Evolutionary conservation across 2,888 invertebrate species (phyloP).

Genomic region (Lymantria monacha): DNA sequence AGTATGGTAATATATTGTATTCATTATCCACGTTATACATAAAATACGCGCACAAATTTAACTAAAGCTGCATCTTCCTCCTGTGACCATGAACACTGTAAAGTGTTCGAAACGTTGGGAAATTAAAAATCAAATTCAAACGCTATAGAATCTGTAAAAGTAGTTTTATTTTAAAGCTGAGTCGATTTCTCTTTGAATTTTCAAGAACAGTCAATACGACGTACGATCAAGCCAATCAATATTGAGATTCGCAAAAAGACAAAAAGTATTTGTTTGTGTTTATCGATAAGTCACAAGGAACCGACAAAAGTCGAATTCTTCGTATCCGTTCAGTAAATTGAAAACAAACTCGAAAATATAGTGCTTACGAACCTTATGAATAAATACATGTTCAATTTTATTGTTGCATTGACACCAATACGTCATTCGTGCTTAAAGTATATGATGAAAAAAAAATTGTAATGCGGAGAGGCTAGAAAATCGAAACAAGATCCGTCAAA

Average conservation of each 20-base stretch:
- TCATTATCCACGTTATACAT: too few species aligned
- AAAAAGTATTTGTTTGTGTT: slow-evolving; percentile 2
- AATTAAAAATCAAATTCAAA: too few species aligned
- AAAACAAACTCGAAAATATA: slow-evolving; percentile 40
- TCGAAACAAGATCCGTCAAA: slow-evolving; percentile 63
- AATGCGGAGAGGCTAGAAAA: slow-evolving; percentile 72
- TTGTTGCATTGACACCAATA: slow-evolving; percentile 76
- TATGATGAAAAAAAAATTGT: slow-evolving; percentile 60
- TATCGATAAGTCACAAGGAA: slow-evolving; percentile 1
- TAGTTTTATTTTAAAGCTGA: too few species aligned
- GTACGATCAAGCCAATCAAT: not conserved
- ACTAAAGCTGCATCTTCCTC: not conserved
- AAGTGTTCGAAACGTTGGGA: too few species aligned
- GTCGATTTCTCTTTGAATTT: not conserved
- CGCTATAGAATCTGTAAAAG: too few species aligned
- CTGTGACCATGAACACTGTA: too few species aligned
- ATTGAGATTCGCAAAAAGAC: not conserved
- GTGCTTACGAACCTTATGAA: slow-evolving; percentile 44
- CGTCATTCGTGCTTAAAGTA: slow-evolving; percentile 52
- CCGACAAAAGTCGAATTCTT: slow-evolving; percentile 20
- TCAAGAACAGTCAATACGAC: not conserved
- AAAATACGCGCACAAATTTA: not conserved
- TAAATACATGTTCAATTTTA: slow-evolving; percentile 71
- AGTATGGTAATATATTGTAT: too few species aligned
- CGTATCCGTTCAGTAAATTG: slow-evolving; percentile 39